A percentile compares a stretch with the other conserved stretches of the same genome.
These are phyloP conservation scores for Toxotes lorentzi DNA, from an alignment of 2,797 vertebrate species.

Conservation along the genomic window DNA sequence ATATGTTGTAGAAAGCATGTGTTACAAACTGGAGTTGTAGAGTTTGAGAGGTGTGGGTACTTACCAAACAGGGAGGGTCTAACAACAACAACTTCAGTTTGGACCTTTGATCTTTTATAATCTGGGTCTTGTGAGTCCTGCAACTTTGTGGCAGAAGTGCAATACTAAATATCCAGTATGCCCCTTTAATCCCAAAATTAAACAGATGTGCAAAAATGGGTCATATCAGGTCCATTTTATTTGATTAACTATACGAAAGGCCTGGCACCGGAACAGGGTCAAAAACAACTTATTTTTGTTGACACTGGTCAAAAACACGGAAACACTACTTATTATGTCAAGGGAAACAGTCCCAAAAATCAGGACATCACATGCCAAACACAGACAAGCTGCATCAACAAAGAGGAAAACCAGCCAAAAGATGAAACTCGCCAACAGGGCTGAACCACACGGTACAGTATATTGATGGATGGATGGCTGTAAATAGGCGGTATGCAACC, in stretches of 20 bases:
- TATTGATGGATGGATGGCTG: background rate
- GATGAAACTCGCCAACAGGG: background rate
- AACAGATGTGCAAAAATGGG: background rate
- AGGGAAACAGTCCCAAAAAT: background rate
- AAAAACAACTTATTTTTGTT: background rate
- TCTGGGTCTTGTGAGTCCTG: background rate
- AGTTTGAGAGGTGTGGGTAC: background rate
- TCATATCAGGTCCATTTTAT: background rate
- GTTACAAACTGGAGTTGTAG: background rate
- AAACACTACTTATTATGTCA: background rate
- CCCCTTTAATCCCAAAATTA: background rate
- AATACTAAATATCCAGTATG: background rate
- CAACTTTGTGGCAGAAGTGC: background rate
- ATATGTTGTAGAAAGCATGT: background rate
- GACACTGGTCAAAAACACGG: background rate
- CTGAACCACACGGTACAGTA: background rate
- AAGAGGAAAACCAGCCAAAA: background rate
- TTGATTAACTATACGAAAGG: conserved; percentile 5
- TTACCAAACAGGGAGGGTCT: background rate
- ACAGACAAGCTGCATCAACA: conserved; percentile 7
- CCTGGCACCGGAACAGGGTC: background rate
- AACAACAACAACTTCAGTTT: background rate
- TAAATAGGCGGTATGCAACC: background rate
- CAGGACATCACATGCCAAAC: background rate
- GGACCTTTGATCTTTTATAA: background rate